Evolutionary conservation across 2,113 vertebrate species (phyloP).

Genomic region (Nycticebus coucang): DNA sequence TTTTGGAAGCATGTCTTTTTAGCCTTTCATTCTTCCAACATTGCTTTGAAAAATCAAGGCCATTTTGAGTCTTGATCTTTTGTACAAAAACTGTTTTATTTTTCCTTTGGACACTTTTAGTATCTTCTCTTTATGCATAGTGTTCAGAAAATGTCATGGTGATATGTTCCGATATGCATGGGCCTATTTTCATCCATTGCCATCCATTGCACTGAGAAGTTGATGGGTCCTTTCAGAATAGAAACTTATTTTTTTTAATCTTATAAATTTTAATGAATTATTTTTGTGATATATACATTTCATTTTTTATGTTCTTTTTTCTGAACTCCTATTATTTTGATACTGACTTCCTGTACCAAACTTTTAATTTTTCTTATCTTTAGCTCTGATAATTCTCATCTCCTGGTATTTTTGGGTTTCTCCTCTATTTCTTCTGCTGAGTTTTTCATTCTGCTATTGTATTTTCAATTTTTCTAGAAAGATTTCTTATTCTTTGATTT

Average conservation of each 20-base stretch:
- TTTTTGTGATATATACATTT: neutral
- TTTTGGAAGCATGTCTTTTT: neutral
- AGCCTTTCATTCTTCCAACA: neutral
- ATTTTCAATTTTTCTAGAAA: neutral
- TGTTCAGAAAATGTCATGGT: neutral
- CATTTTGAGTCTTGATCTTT: neutral
- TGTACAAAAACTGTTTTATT: neutral
- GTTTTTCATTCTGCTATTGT: neutral
- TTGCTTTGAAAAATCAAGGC: slow-evolving; percentile 12
- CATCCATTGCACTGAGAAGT: neutral
- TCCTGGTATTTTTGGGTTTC: neutral
- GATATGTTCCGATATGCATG: neutral
- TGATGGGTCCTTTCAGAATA: neutral
- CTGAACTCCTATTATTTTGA: neutral
- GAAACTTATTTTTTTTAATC: neutral
- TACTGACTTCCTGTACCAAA: neutral
- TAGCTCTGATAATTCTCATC: neutral
- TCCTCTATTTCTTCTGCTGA: neutral
- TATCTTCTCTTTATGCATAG: neutral
- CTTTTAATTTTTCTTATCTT: neutral
- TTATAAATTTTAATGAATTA: neutral
- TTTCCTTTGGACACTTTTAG: neutral
- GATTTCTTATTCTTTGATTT: neutral
- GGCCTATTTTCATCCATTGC: neutral
- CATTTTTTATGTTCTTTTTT: neutral